A percentile compares a stretch with the other conserved stretches of the same genome.
These are phyloP conservation scores for Ahaetulla prasina DNA, from an alignment of 2,113 vertebrate species.

Conservation along the genomic window DNA sequence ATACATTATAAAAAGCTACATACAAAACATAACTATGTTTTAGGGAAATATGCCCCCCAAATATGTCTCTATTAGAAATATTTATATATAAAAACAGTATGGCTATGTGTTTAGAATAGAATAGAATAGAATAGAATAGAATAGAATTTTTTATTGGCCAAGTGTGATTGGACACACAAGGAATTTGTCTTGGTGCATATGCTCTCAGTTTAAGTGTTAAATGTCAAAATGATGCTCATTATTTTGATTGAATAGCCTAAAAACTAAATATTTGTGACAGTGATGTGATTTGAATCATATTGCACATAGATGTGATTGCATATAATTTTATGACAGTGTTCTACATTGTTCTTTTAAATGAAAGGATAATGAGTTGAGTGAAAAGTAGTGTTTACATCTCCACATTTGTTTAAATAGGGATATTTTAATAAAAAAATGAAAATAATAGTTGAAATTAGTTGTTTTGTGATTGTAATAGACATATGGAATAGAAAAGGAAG, in stretches of 20 bases:
- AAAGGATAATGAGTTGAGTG: background rate
- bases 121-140: too few species aligned
- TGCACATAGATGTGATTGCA: background rate
- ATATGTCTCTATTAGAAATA: background rate
- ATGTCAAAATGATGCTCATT: background rate
- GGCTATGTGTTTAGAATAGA: background rate
- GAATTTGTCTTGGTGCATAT: too few species aligned
- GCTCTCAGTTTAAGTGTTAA: too few species aligned
- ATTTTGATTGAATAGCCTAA: background rate
- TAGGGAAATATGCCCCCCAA: background rate
- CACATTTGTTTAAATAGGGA: background rate
- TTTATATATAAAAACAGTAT: background rate
- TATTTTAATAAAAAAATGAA: background rate
- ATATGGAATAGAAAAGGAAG: background rate
- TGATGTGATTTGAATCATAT: background rate
- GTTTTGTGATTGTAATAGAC: background rate
- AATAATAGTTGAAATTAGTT: background rate
- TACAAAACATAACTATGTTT: background rate
- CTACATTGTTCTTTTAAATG: constrained; percentile 24
- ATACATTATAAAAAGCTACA: background rate
- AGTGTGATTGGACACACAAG: too few species aligned
- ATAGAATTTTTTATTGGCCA: too few species aligned
- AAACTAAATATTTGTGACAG: background rate
- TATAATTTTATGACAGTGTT: background rate
- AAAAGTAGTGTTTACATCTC: background rate